A percentile compares a stretch with the other conserved stretches of the same genome.
Evolutionary conservation across 2,113 vertebrate genomes (phyloP).

Genomic region (Scomber scombrus): DNA sequence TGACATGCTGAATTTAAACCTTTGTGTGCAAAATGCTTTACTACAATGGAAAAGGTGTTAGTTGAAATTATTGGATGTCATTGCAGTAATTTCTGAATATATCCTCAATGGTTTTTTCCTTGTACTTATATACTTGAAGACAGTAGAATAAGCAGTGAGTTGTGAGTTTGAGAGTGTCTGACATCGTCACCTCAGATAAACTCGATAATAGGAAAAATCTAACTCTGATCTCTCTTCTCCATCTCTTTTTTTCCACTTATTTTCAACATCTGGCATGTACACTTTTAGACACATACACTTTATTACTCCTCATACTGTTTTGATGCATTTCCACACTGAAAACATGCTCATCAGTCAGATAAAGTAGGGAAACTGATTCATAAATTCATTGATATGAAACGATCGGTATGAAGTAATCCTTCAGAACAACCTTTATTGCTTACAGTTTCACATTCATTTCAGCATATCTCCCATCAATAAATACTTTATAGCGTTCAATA

Average conservation of each 20-base stretch:
- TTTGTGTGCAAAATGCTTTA: too few relatives aligned
- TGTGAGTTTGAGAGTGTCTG: conserved; percentile 49
- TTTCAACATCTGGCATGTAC: not conserved
- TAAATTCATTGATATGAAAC: not conserved
- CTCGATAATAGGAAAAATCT: conserved; percentile 2
- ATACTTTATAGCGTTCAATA: conserved; percentile 3
- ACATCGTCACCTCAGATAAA: conserved; percentile 46
- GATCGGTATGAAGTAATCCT: not conserved
- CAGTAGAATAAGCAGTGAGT: conserved; percentile 19
- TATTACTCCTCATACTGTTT: too few relatives aligned
- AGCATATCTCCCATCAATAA: not conserved
- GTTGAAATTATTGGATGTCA: not conserved
- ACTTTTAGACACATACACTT: too few relatives aligned
- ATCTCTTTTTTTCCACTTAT: not conserved
- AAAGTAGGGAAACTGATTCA: not conserved
- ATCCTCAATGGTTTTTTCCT: conserved; percentile 9
- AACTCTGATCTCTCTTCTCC: not conserved
- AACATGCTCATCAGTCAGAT: not conserved
- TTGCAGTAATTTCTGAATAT: not conserved
- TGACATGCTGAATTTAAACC: too few relatives aligned
- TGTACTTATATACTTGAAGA: conserved; percentile 9
- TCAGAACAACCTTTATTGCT: conserved; percentile 27
- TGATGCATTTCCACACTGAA: not conserved
- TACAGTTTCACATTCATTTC: conserved; percentile 24
- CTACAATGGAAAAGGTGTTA: not conserved